Evolutionary conservation across 2,797 vertebrate genomes (phyloP), one percentile per base, ranked within the genome.

Genomic region (Molossus molossus): DNA sequence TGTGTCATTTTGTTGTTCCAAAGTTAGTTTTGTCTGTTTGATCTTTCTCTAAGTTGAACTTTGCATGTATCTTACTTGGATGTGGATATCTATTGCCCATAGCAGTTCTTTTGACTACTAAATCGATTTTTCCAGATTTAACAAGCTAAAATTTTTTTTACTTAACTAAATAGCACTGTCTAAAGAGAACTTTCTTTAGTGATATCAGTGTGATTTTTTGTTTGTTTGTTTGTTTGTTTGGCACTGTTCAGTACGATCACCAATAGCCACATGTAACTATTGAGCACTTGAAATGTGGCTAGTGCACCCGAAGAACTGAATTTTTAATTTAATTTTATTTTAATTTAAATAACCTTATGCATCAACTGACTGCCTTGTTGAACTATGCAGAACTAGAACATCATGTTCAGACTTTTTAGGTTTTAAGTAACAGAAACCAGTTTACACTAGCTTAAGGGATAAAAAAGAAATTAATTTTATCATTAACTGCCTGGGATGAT

Each of bases 391-490:
- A 72, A 82, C 33, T 73, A 60, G 25, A 50, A 37, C 20, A 23
- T 79, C 12, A 58, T 29, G 12, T 60, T 90, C n/a, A 89, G 33
- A 75, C 20, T 17, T 77, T 70, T 90, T 76, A 92, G 69, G 6
- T 86, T 69, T 45, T 83, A 83, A 87, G 3, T 86, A 73, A 94
- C 33, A 94, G 80, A 89, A 76, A n/a, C 9, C 18, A 91, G 83
- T 55, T 90, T 75, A 86, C 0, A 48, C 40, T 67, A 45, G 50
- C 40, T 72, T 84, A 64, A 93, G 37, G 50, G 33, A 14, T 7
- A 73, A 40, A n/a, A 13, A 92, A 76, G 72, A 48, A 20, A 53
- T 65, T 58, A 20, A 53, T 65, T 58, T 76, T 85, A 76, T 75
- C 33, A 69, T 58, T 76, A 92, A 62, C 21, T 79, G 1, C 75